A percentile compares a stretch with the other conserved stretches of the same genome.
Evolutionary conservation across 2,888 invertebrate species (phyloP).

Genomic region (Drosophila nr. medialis): DNA sequence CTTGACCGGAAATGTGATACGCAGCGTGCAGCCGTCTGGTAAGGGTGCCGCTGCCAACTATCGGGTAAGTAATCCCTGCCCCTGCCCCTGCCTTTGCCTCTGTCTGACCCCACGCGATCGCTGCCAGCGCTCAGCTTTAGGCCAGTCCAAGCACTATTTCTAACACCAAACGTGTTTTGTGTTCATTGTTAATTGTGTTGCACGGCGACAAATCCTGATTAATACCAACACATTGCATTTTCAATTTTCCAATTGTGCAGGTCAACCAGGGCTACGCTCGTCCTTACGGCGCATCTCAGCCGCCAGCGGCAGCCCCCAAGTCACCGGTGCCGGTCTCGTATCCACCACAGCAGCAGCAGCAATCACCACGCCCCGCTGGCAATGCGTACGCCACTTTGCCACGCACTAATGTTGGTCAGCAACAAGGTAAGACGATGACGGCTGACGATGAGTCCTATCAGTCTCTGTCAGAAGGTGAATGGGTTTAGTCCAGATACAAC

Average conservation of each 20-base stretch:
- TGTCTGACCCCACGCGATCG: background rate
- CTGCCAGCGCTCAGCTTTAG: conserved; percentile 2
- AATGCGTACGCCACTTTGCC: conserved; percentile 84
- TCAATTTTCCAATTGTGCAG: conserved; percentile 50
- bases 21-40: conserved; percentile 85
- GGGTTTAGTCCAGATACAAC: conserved; percentile 66
- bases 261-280: conserved; percentile 84
- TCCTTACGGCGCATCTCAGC: conserved; percentile 81
- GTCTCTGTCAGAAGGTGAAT: conserved; percentile 79
- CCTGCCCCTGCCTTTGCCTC: background rate
- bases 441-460: conserved; percentile 67
- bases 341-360: conserved; percentile 81
- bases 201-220: background rate
- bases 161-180: conserved; percentile 14
- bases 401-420: conserved; percentile 82
- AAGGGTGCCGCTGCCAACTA: conserved; percentile 83
- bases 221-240: background rate
- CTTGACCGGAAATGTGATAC: conserved; percentile 84
- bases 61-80: conserved; percentile 76
- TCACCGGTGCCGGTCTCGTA: conserved; percentile 82
- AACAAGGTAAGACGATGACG: conserved; percentile 84
- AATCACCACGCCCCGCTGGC: conserved; percentile 68
- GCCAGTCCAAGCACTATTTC: background rate
- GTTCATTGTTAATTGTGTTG: background rate
- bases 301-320: conserved; percentile 80